These are phyloP conservation scores for Rhombomys opimus DNA, from an alignment of 2,113 vertebrate genomes.

Conservation along the genomic window DNA sequence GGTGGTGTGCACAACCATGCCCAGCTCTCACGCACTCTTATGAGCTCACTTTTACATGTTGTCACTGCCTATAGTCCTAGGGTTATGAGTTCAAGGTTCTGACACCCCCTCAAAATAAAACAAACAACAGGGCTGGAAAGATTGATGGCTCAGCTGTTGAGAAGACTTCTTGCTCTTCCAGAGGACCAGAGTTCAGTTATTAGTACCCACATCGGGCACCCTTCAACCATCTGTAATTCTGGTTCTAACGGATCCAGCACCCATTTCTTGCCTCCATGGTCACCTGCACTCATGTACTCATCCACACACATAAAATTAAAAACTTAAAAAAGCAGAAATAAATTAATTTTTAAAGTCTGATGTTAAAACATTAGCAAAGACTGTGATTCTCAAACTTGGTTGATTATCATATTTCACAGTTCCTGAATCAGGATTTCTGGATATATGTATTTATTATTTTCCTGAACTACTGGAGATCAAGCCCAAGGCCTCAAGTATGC, in stretches of 20 bases:
- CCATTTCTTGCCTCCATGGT: not conserved
- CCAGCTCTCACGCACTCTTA: no score
- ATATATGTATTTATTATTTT: not conserved
- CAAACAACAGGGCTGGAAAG: not conserved
- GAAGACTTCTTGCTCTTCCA: no score
- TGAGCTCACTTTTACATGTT: not conserved
- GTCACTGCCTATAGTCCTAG: not conserved
- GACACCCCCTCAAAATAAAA: not conserved
- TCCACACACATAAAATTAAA: not conserved
- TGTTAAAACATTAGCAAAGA: slow-evolving; percentile 8
- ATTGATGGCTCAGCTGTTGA: no score
- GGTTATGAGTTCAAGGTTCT: not conserved
- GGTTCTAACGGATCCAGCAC: not conserved
- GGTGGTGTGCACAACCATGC: no score
- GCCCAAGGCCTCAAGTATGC: not conserved
- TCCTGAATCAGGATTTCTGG: slow-evolving; percentile 19
- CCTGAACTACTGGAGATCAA: not conserved
- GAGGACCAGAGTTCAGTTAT: not conserved
- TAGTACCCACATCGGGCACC: not conserved
- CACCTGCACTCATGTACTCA: not conserved
- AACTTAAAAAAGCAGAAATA: not conserved
- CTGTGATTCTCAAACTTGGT: slow-evolving; percentile 8
- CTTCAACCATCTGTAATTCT: not conserved
- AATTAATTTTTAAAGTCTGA: not conserved
- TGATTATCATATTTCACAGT: not conserved